These are phyloP conservation scores for Leptinotarsa defecta DNA, from an alignment of 1,140 invertebrate genomes.

Conservation along the genomic window DNA sequence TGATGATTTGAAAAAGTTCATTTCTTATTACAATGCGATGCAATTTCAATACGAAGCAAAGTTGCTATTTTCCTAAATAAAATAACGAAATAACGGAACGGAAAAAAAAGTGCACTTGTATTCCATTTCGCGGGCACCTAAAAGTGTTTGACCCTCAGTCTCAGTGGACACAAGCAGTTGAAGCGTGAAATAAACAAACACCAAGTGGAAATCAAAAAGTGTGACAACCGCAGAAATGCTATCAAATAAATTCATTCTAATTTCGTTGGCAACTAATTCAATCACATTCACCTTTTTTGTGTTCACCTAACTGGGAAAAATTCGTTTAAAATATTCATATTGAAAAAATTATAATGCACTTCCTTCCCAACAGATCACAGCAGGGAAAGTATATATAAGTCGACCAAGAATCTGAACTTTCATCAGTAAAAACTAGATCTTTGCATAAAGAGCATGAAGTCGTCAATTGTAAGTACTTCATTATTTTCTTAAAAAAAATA, in stretches of 20 bases:
- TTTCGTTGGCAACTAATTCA: neutral
- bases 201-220: neutral
- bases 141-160: neutral
- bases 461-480: neutral
- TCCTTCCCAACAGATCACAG: neutral
- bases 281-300: neutral
- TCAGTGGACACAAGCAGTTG: neutral
- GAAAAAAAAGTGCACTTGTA: too few relatives aligned
- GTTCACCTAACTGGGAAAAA: neutral
- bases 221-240: neutral
- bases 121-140: too few relatives aligned
- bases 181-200: neutral
- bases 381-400: neutral
- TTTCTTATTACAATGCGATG: too few relatives aligned
- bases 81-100: too few relatives aligned
- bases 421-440: conserved; percentile 6
- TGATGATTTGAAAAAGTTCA: too few relatives aligned
- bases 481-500: neutral
- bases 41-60: too few relatives aligned
- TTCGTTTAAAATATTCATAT: neutral
- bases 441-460: conserved; percentile 2
- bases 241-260: conserved; percentile 2
- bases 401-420: neutral
- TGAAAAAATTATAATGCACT: neutral
- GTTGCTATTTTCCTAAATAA: too few relatives aligned